phyloP scores from a whole-genome alignment of 2,888 invertebrate genomes.

The Mactromeris polynyma region DNA sequence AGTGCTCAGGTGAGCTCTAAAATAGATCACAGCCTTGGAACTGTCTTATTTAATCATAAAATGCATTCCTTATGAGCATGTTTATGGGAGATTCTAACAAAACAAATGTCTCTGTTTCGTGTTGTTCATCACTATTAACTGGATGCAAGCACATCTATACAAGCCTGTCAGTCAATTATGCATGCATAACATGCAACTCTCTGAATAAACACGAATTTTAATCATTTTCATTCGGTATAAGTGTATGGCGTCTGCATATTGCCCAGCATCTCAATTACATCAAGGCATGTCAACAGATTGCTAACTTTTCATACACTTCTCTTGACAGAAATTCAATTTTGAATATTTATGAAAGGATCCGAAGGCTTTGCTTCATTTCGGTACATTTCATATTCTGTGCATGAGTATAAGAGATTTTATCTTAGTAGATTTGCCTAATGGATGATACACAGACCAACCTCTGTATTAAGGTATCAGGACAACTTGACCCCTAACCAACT shows the following conservation, averaged over 20 bases:
- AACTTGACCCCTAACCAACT: too few relatives aligned
- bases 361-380: too few relatives aligned
- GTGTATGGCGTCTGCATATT: too few relatives aligned
- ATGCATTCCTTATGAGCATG: neutral
- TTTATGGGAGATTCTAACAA: neutral
- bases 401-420: too few relatives aligned
- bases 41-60: neutral
- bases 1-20: too few relatives aligned
- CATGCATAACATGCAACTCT: constrained; percentile 88
- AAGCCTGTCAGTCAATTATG: constrained; percentile 90
- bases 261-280: neutral
- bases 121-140: neutral
- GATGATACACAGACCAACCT: too few relatives aligned
- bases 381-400: too few relatives aligned
- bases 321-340: too few relatives aligned
- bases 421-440: too few relatives aligned
- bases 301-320: too few relatives aligned
- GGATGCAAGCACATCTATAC: neutral
- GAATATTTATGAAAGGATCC: too few relatives aligned
- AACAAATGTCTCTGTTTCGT: neutral
- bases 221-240: neutral
- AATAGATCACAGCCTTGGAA: neutral
- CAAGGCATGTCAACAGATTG: neutral
- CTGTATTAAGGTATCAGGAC: too few relatives aligned
- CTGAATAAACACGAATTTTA: neutral